phyloP scores from a whole-genome alignment of 2,797 vertebrate genomes.

The Chlorospingus semifuscus region DNA sequence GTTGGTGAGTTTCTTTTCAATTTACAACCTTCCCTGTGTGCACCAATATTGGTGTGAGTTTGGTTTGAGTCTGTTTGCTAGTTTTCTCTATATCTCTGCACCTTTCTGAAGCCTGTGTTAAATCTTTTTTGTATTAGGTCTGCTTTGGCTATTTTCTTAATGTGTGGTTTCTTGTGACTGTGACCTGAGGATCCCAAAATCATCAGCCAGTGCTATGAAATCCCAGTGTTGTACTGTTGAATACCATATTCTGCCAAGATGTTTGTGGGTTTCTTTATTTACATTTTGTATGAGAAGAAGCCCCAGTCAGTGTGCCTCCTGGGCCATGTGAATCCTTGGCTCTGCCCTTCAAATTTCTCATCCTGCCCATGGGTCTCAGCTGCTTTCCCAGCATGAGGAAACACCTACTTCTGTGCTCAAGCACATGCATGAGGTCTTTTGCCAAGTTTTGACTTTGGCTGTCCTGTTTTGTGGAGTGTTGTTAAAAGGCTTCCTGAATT shows the following conservation, averaged over 20 bases:
- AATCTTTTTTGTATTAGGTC: background rate
- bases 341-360: background rate
- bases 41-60: background rate
- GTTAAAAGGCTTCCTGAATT: background rate
- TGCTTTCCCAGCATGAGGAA: background rate
- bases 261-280: background rate
- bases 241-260: background rate
- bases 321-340: background rate
- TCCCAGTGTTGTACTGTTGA: background rate
- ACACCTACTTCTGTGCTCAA: background rate
- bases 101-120: background rate
- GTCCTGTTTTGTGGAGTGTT: background rate
- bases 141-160: background rate
- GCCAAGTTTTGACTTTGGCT: background rate
- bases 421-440: background rate
- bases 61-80: background rate
- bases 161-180: background rate
- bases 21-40: background rate
- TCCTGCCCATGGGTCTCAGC: background rate
- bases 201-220: background rate
- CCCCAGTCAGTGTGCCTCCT: background rate
- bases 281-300: background rate
- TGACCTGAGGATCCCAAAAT: background rate
- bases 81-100: fast-evolving
- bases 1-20: background rate